Evolutionary conservation across 2,113 vertebrate species (phyloP).

Genomic region (Dromaius novaehollandiae): DNA sequence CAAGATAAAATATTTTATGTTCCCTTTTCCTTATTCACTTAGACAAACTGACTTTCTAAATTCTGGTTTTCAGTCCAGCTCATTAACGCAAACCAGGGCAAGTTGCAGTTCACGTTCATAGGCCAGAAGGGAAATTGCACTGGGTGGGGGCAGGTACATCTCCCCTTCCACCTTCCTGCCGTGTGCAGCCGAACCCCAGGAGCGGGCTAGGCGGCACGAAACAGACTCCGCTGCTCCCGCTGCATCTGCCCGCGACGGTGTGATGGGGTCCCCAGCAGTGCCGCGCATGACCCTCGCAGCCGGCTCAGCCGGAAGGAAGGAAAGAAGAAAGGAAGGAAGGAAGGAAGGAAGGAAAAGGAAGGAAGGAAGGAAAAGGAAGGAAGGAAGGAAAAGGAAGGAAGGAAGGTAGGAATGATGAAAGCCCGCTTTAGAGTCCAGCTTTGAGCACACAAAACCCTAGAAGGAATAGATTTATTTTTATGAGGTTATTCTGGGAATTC

Average conservation of each 20-base stretch:
- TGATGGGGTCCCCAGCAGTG: no score
- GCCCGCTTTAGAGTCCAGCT: neutral
- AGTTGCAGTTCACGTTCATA: neutral
- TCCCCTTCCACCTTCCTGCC: neutral
- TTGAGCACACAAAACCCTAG: neutral
- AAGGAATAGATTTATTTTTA: constrained; percentile 40
- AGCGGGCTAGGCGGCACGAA: neutral
- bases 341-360: neutral
- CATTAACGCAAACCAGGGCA: neutral
- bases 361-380: neutral
- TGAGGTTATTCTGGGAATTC: neutral
- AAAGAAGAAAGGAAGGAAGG: neutral
- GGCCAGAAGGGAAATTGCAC: neutral
- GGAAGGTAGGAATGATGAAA: neutral
- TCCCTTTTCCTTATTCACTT: neutral
- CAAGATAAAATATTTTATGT: neutral
- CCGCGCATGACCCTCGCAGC: no score
- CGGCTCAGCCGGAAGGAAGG: neutral
- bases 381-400: no score
- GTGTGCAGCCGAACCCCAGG: rapidly evolving
- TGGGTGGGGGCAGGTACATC: rapidly evolving
- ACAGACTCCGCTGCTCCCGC: neutral
- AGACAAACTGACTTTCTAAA: neutral
- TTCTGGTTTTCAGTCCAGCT: neutral
- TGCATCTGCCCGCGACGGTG: no score